Evolutionary conservation across 2,797 vertebrate genomes (phyloP).

Genomic region (Spheniscus humboldti): DNA sequence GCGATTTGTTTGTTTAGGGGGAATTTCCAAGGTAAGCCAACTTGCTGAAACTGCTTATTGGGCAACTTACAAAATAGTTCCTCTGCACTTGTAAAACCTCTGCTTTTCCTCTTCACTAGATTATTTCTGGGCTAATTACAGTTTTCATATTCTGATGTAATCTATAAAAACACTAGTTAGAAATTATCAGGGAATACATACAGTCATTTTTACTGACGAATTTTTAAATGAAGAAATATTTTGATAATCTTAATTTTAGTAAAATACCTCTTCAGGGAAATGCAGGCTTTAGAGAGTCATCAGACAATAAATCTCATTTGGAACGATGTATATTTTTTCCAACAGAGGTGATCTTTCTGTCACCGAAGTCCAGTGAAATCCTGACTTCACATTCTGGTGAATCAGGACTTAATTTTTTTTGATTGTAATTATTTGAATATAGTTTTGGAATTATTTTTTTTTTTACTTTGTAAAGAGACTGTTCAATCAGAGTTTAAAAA

Average conservation of each 20-base stretch:
- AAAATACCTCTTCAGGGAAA: background rate
- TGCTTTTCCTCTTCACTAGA: background rate
- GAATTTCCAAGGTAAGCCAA: background rate
- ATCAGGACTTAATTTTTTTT: background rate
- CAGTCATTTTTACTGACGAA: background rate
- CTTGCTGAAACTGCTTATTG: background rate
- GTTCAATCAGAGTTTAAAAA: background rate
- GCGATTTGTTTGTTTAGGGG: background rate
- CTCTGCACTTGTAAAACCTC: background rate
- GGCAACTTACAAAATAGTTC: background rate
- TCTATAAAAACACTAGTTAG: background rate
- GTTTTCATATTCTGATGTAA: background rate
- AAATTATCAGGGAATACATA: background rate
- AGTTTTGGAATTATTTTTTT: background rate
- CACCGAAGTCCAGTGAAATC: background rate
- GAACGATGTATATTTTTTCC: background rate
- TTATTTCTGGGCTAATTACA: background rate
- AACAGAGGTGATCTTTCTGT: background rate
- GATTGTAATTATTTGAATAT: background rate
- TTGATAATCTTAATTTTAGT: background rate
- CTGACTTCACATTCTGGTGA: background rate
- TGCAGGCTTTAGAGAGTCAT: background rate
- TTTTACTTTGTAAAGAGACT: background rate
- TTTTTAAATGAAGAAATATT: background rate
- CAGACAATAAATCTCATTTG: background rate